These are phyloP conservation scores for Ahaetulla prasina DNA, from an alignment of 2,113 vertebrate species.

Conservation along the genomic window DNA sequence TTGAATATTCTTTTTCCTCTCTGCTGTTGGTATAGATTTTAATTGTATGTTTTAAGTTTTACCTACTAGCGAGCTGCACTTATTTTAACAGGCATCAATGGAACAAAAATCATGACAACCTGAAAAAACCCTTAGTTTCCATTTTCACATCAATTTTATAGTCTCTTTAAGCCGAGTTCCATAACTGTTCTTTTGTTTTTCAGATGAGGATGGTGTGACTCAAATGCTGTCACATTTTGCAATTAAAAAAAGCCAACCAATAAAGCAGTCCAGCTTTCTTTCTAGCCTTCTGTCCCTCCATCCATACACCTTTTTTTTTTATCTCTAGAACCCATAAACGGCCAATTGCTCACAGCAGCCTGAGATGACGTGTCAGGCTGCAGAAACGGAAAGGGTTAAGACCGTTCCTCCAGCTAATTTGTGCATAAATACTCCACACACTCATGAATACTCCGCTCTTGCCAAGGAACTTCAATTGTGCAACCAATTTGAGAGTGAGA, in stretches of 20 bases:
- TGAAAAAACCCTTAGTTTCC: not conserved
- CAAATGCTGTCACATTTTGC: not conserved
- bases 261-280: not conserved
- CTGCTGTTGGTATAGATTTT: not conserved
- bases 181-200: not conserved
- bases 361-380: conserved; percentile 10
- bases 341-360: not conserved
- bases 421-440: conserved; percentile 36
- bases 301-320: not conserved
- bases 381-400: conserved; percentile 43
- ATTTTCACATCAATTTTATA: not conserved
- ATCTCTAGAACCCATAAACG: not conserved
- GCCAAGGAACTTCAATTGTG: conserved; percentile 60
- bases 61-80: not conserved
- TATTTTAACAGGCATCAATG: not conserved
- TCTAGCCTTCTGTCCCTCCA: not conserved
- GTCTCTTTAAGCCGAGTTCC: conserved; percentile 22
- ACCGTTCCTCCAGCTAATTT: conserved; percentile 47
- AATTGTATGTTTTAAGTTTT: not conserved
- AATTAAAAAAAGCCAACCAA: not conserved
- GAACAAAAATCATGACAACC: not conserved
- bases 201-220: not conserved
- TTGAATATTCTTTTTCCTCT: not conserved
- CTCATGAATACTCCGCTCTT: conserved; percentile 43
- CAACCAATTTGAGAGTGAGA: conserved; percentile 28